Evolutionary conservation across 2,888 invertebrate genomes (phyloP).

Genomic region (Agrenia bidenticulata): DNA sequence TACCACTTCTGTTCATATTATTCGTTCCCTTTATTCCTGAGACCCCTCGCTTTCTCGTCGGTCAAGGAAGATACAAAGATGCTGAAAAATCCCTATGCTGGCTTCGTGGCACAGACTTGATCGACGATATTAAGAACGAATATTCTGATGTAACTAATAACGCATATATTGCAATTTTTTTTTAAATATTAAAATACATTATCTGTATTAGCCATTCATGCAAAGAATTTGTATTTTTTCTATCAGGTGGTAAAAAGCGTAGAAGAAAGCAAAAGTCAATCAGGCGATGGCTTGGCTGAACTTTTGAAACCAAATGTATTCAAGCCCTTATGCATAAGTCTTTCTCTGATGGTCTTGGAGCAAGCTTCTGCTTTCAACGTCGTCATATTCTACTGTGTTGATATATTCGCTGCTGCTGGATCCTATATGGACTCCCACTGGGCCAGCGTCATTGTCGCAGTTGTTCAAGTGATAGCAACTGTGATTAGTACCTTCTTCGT

Average conservation of each 20-base stretch:
- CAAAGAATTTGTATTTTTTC: too few species aligned
- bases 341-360: slow-evolving; percentile 80
- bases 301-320: slow-evolving; percentile 66
- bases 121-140: slow-evolving; percentile 12
- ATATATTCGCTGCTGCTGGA: slow-evolving; percentile 74
- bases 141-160: too few species aligned
- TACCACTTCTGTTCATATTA: slow-evolving; percentile 69
- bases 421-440: slow-evolving; percentile 60
- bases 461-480: slow-evolving; percentile 62
- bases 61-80: slow-evolving; percentile 60
- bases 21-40: slow-evolving; percentile 81
- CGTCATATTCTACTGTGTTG: slow-evolving; percentile 74
- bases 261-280: slow-evolving; percentile 1
- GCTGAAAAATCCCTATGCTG: slow-evolving; percentile 70
- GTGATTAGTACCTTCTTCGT: slow-evolving; percentile 64
- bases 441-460: slow-evolving; percentile 63
- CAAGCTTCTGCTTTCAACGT: slow-evolving; percentile 83
- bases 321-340: slow-evolving; percentile 71
- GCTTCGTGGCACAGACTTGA: slow-evolving; percentile 68
- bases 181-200: too few species aligned
- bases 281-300: slow-evolving; percentile 56
- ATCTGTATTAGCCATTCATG: too few species aligned
- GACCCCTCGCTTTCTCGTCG: slow-evolving; percentile 67
- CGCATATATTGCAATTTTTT: too few species aligned
- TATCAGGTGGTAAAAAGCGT: slow-evolving; percentile 22